Evolutionary conservation across 2,888 invertebrate genomes (phyloP).

Genomic region (Liopterus haemorrhoidalis): DNA sequence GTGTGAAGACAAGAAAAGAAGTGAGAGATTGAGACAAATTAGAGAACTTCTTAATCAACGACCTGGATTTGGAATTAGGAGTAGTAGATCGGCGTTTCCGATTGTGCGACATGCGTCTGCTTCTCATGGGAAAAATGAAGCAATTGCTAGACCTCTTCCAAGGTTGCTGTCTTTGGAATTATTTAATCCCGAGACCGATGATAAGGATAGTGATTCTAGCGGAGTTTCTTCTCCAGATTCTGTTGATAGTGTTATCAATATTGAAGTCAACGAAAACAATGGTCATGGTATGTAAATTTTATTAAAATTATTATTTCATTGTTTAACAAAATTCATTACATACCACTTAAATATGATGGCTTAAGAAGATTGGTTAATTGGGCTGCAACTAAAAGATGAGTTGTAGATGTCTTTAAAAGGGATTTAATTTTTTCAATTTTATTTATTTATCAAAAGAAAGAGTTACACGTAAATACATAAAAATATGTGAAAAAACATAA

Average conservation of each 20-base stretch:
- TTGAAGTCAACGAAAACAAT: conserved; percentile 38
- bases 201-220: conserved; percentile 84
- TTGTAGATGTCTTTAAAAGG: too few species aligned
- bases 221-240: conserved; percentile 84
- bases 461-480: too few species aligned
- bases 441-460: too few species aligned
- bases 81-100: conserved; percentile 56
- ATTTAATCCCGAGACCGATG: conserved; percentile 86
- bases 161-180: conserved; percentile 74
- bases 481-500: too few species aligned
- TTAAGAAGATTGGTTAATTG: too few species aligned
- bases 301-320: neutral
- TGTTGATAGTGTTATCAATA: conserved; percentile 78
- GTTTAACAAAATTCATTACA: too few species aligned
- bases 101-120: conserved; percentile 63
- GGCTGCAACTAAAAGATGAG: too few species aligned
- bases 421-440: too few species aligned
- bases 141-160: conserved; percentile 62
- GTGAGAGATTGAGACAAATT: conserved; percentile 62
- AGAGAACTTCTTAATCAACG: conserved; percentile 65
- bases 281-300: conserved; percentile 7
- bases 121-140: conserved; percentile 52
- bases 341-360: too few species aligned
- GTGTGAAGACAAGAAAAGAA: conserved; percentile 52
- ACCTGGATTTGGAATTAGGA: conserved; percentile 56